These are phyloP conservation scores for Hybos culiciformis DNA, from an alignment of 2,888 invertebrate species.

Conservation along the genomic window DNA sequence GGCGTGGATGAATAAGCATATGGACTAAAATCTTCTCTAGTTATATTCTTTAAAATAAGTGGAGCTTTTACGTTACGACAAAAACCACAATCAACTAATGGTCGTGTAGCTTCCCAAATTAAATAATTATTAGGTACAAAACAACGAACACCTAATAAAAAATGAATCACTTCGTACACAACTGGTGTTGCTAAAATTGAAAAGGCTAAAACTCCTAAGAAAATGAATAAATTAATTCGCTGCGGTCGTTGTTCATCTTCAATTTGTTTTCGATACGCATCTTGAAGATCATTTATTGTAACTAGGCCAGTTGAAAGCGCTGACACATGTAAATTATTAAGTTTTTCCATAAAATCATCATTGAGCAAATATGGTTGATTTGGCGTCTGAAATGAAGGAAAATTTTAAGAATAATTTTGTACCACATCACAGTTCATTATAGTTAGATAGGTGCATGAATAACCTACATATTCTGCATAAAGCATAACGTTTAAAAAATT, in stretches of 20 bases:
- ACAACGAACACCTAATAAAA: slow-evolving; percentile 51
- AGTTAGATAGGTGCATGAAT: too few relatives aligned
- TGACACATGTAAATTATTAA: neutral
- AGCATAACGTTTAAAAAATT: too few relatives aligned
- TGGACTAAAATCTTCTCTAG: slow-evolving; percentile 50
- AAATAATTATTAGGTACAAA: slow-evolving; percentile 71
- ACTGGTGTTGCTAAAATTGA: slow-evolving; percentile 31
- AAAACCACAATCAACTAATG: slow-evolving; percentile 66
- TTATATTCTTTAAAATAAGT: slow-evolving; percentile 52
- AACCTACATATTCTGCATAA: too few relatives aligned
- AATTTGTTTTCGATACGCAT: neutral
- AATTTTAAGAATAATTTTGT: too few relatives aligned
- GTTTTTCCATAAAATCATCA: neutral
- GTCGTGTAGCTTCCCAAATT: slow-evolving; percentile 75
- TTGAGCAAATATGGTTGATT: neutral
- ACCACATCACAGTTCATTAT: too few relatives aligned
- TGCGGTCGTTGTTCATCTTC: neutral
- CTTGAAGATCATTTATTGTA: neutral
- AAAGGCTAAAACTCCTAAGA: slow-evolving; percentile 24
- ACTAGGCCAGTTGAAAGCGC: neutral
- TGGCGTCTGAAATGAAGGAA: too few relatives aligned
- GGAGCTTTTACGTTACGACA: slow-evolving; percentile 51
- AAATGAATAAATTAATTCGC: neutral
- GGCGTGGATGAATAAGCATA: slow-evolving; percentile 70
- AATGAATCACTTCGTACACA: slow-evolving; percentile 29